phyloP scores from a whole-genome alignment of 2,888 invertebrate species.

The Drosophila cracens region DNA sequence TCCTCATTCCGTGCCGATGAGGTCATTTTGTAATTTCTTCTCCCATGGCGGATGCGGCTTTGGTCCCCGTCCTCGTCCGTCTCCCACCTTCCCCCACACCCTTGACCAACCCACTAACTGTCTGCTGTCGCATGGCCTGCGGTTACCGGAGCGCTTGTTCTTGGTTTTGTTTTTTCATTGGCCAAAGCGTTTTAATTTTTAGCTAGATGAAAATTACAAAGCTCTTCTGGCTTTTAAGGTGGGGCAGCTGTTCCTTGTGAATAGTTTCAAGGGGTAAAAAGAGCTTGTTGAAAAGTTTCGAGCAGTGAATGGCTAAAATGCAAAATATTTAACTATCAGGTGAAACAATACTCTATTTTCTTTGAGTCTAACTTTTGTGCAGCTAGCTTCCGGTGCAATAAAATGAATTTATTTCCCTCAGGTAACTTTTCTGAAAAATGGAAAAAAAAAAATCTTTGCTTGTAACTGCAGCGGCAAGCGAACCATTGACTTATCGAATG shows the following conservation, averaged over 20 bases:
- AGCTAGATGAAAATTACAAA: constrained; percentile 7
- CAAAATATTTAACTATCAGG: neutral
- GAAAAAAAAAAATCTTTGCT: neutral
- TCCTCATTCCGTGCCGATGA: constrained; percentile 19
- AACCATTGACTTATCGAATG: neutral
- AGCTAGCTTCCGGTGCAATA: neutral
- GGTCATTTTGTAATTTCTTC: constrained; percentile 36
- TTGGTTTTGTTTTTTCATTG: constrained; percentile 9
- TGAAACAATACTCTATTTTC: neutral
- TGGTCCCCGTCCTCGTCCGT: neutral
- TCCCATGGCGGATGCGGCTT: constrained; percentile 14
- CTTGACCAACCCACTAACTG: constrained; percentile 1
- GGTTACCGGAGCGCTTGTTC: constrained; percentile 32
- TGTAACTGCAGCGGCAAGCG: neutral
- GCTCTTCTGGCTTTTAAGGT: constrained; percentile 4
- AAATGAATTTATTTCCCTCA: neutral
- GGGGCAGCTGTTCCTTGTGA: neutral
- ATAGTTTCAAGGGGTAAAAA: constrained; percentile 3
- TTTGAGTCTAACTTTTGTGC: neutral
- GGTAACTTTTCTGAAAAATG: neutral
- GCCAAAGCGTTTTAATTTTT: constrained; percentile 22
- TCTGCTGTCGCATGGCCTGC: constrained; percentile 42
- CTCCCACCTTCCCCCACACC: neutral
- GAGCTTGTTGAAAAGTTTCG: constrained; percentile 4
- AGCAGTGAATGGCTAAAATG: neutral